phyloP scores from a whole-genome alignment of 1,140 invertebrate species.

The Pentalonia nigronervosa region DNA sequence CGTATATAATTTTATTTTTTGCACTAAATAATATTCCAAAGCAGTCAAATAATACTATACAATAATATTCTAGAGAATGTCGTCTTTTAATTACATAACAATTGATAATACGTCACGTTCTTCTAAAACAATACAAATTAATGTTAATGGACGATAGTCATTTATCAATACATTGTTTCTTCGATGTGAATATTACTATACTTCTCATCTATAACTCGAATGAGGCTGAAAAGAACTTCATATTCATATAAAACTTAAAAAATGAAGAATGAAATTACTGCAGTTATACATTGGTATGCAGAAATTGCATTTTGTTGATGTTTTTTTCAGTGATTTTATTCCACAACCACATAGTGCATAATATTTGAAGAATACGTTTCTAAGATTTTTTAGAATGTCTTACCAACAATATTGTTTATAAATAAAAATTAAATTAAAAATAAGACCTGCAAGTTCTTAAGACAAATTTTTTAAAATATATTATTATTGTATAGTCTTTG shows the following conservation, averaged over 20 bases:
- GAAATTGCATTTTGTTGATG: background rate
- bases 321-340: background rate
- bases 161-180: background rate
- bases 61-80: background rate
- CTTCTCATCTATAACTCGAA: background rate
- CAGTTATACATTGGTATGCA: background rate
- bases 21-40: background rate
- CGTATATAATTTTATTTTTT: background rate
- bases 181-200: background rate
- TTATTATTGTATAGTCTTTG: background rate
- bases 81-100: too few species aligned
- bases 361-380: background rate
- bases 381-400: too few species aligned
- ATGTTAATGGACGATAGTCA: background rate
- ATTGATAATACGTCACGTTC: background rate
- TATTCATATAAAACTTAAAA: accelerated
- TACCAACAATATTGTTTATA: background rate
- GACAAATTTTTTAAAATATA: background rate
- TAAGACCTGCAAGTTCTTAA: accelerated
- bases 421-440: background rate
- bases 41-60: background rate
- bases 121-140: background rate
- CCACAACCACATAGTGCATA: background rate
- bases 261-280: background rate
- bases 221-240: background rate